phyloP scores from a whole-genome alignment of 2,797 vertebrate genomes.

The Acanthopagrus latus region DNA sequence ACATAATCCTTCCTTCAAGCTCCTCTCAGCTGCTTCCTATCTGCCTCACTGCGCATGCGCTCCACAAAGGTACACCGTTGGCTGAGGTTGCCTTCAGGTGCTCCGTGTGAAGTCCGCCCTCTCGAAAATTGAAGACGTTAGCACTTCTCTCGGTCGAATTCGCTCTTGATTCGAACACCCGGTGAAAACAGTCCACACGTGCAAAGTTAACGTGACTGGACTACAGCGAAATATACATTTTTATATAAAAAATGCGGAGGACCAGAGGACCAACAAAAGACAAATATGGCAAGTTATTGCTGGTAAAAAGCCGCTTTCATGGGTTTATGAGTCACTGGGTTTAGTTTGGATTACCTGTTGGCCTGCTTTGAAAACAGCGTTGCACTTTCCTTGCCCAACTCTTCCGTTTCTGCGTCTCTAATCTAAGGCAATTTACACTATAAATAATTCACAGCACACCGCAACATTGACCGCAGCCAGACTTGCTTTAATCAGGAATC shows the following conservation, averaged over 20 bases:
- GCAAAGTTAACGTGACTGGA: neutral
- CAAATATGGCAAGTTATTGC: no score
- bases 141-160: neutral
- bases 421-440: neutral
- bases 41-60: conserved; percentile 74
- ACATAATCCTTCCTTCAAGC: conserved; percentile 70
- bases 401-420: neutral
- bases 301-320: neutral
- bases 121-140: rapidly evolving
- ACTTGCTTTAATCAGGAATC: neutral
- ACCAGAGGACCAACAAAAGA: neutral
- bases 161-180: neutral
- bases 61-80: neutral
- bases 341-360: neutral
- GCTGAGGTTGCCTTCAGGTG: conserved; percentile 55
- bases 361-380: neutral
- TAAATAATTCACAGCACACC: neutral
- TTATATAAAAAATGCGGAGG: no score
- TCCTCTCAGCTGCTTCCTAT: conserved; percentile 73
- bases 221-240: neutral
- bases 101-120: conserved; percentile 11
- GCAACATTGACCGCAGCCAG: neutral
- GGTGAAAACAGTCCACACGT: no score
- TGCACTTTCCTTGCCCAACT: neutral
- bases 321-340: neutral